Base-by-base conservation (phyloP, 2,888 invertebrate genomes). In the Corbicula japonica region DNA sequence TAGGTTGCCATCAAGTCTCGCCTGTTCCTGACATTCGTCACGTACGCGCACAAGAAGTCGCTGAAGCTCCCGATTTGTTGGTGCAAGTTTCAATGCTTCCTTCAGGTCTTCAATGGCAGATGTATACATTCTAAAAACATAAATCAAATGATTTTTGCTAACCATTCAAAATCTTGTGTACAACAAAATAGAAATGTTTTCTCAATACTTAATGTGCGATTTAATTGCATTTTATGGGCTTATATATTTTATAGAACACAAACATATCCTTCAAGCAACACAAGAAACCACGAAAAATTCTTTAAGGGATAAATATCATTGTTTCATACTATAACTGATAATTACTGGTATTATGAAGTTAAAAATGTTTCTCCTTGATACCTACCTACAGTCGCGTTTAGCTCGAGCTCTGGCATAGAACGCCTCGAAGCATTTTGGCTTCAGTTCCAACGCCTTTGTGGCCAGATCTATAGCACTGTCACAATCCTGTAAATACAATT, bases 331-430 rank as follows among this genome's bases (percentile, higher is more conserved):
- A n/a, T n/a, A n/a, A n/a, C n/a, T n/a, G n/a, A n/a, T n/a, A n/a
- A n/a, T n/a, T n/a, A n/a, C n/a, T n/a, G n/a, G n/a, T n/a, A n/a
- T n/a, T n/a, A n/a, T n/a, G n/a, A n/a, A n/a, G n/a, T n/a, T n/a
- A n/a, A n/a, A n/a, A n/a, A n/a, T 26, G 10, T 32, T 28, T 30
- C 54, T 15, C 34, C 3, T 2, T 12, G 62, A 28, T 1, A 41
- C 75, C 32, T 87, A 94, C 93, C 95, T 96, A 66, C 96, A 94
- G 72, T 98, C 97, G 80, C 97, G 95, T 80, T 96, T 96, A 8
- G 98, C 98, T 91, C 98, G 96, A 0, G 98, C 96, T 92, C 98
- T 95, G 3, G 98, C 98, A 93, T 98, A 98, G 88, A 96, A 97
- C 5, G 98, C 98, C 94, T 98, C 98, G 92, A 97, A 98, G 2